Evolutionary conservation across 2,113 vertebrate genomes (phyloP).

Genomic region (Saguinus midas): DNA sequence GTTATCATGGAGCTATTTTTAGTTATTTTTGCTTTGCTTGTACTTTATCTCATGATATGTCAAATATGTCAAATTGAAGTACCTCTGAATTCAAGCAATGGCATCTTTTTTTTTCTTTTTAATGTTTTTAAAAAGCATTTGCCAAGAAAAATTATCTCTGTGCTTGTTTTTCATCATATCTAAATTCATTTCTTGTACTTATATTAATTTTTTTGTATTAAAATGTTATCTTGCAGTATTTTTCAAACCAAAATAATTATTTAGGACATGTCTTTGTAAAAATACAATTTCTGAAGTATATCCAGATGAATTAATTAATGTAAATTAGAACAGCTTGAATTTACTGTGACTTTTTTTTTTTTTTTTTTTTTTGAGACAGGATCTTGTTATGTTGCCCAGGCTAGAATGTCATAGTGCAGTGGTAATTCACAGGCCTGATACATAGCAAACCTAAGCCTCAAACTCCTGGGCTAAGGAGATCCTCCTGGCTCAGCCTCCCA

Average conservation of each 20-base stretch:
- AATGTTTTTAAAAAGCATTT: neutral
- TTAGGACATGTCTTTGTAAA: neutral
- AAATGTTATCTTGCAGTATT: slow-evolving; percentile 20
- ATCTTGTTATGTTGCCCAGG: neutral
- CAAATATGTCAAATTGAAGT: slow-evolving; percentile 38
- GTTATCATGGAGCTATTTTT: neutral
- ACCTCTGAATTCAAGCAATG: slow-evolving; percentile 22
- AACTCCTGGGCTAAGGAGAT: neutral
- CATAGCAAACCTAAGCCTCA: neutral
- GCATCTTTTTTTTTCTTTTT: neutral
- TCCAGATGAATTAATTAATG: neutral
- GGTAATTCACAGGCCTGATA: neutral
- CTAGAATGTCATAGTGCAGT: neutral
- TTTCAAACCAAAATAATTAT: slow-evolving; percentile 35
- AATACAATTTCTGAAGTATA: neutral
- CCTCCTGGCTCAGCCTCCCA: neutral
- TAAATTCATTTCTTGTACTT: neutral
- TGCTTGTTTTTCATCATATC: neutral
- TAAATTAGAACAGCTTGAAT: neutral
- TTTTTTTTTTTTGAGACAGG: neutral
- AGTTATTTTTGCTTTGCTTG: slow-evolving; percentile 44
- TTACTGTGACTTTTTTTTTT: neutral
- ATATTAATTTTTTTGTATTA: neutral
- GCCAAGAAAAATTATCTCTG: slow-evolving; percentile 6
- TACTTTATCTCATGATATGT: slow-evolving; percentile 32